These are phyloP conservation scores for Ellobius talpinus DNA, from an alignment of 2,113 vertebrate species.

Conservation along the genomic window DNA sequence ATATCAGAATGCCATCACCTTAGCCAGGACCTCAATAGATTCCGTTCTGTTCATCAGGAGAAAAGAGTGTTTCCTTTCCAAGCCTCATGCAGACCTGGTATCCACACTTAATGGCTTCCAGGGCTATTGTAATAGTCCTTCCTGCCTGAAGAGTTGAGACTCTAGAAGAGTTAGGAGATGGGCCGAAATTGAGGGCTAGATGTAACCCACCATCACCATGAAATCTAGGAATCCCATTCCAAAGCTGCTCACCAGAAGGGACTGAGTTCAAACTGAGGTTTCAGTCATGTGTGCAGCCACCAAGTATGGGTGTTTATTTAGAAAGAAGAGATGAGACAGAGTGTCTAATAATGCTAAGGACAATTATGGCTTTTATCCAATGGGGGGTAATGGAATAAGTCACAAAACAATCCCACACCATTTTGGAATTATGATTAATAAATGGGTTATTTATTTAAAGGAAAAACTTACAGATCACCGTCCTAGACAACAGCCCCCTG, in stretches of 20 bases:
- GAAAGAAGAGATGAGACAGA: not conserved
- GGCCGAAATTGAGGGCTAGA: not conserved
- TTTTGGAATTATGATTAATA: no score
- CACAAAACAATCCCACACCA: no score
- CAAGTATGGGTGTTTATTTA: not conserved
- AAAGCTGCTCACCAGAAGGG: not conserved
- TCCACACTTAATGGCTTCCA: not conserved
- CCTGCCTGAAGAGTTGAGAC: not conserved
- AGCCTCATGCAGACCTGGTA: not conserved
- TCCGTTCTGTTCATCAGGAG: not conserved
- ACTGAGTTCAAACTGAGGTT: no score
- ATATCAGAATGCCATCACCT: not conserved
- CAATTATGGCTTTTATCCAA: not conserved
- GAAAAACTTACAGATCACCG: no score
- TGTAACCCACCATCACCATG: not conserved
- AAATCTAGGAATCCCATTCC: not conserved
- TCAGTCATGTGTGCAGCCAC: not conserved
- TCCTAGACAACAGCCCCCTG: no score
- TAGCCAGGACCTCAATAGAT: no score
- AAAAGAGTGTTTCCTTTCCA: not conserved
- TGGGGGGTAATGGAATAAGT: not conserved
- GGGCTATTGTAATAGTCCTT: no score
- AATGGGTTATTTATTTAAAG: no score
- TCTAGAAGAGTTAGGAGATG: not conserved
- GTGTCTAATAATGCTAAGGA: not conserved